Conservation (phyloP, 2,888 invertebrate species). For the Oscheius sp. region DNA sequence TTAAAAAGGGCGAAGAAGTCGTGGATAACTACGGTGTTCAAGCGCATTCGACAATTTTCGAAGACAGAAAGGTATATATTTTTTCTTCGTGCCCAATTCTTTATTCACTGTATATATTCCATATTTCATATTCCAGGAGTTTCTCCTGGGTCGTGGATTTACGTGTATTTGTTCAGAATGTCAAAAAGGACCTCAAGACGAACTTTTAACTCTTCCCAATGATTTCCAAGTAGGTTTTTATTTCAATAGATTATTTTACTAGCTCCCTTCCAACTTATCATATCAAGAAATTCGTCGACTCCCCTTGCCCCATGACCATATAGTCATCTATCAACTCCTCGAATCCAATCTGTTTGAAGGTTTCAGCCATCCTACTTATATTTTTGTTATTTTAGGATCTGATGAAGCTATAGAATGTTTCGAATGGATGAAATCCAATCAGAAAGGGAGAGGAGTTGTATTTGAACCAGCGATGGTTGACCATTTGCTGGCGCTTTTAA, state of each 20-base stretch:
- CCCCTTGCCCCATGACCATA: not conserved
- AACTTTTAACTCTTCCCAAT: conserved; percentile 25
- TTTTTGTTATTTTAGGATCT: not conserved
- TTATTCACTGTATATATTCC: not conserved
- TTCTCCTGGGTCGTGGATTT: conserved; percentile 14
- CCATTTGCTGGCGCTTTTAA: not conserved
- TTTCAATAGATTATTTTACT: conserved; percentile 20
- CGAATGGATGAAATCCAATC: not conserved
- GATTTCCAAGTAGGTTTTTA: conserved; percentile 6
- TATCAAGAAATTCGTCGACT: not conserved
- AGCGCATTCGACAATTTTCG: conserved; percentile 10
- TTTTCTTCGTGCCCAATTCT: not conserved
- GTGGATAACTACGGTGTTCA: conserved; percentile 46
- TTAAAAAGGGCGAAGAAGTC: conserved; percentile 42
- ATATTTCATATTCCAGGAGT: not conserved
- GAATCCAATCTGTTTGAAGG: not conserved
- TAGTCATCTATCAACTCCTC: not conserved
- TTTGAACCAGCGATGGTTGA: not conserved
- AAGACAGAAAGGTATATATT: conserved; percentile 33
- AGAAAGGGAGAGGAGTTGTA: not conserved
- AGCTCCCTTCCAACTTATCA: not conserved
- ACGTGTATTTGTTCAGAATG: not conserved
- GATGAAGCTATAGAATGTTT: not conserved
- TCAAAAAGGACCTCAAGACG: not conserved
- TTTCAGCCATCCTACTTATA: not conserved